Conservation (phyloP, 2,113 vertebrate genomes). For the Macquaria australasica region DNA sequence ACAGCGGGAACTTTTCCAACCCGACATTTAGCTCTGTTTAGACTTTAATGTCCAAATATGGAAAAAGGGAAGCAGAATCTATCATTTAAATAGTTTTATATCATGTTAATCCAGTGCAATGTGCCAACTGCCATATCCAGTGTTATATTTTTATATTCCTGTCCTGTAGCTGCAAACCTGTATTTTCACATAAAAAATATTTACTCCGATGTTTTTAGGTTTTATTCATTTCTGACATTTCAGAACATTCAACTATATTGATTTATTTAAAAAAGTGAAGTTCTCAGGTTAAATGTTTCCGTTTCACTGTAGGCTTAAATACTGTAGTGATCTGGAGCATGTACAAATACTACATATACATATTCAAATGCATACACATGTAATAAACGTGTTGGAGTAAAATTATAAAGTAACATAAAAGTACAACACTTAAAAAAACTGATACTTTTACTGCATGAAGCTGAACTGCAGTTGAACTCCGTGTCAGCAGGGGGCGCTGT, state of each 20-base stretch:
- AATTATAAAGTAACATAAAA: too few species aligned
- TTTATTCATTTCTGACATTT: neutral
- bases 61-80: conserved; percentile 30
- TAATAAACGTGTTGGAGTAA: too few species aligned
- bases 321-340: too few species aligned
- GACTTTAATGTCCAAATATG: neutral
- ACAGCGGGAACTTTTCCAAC: conserved; percentile 73
- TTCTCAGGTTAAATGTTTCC: too few species aligned
- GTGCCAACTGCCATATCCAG: neutral
- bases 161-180: neutral
- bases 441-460: too few species aligned
- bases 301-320: too few species aligned
- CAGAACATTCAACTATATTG: too few species aligned
- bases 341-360: too few species aligned
- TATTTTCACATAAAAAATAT: conserved; percentile 64
- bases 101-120: conserved; percentile 5
- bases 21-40: conserved; percentile 75
- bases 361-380: too few species aligned
- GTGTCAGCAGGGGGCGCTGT: conserved; percentile 44
- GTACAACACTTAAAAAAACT: too few species aligned
- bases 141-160: conserved; percentile 57
- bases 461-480: conserved; percentile 1
- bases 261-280: too few species aligned
- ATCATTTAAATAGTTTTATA: neutral
- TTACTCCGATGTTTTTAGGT: neutral